Base-by-base conservation (phyloP, 2,113 vertebrate species). In the Caranx ignobilis region DNA sequence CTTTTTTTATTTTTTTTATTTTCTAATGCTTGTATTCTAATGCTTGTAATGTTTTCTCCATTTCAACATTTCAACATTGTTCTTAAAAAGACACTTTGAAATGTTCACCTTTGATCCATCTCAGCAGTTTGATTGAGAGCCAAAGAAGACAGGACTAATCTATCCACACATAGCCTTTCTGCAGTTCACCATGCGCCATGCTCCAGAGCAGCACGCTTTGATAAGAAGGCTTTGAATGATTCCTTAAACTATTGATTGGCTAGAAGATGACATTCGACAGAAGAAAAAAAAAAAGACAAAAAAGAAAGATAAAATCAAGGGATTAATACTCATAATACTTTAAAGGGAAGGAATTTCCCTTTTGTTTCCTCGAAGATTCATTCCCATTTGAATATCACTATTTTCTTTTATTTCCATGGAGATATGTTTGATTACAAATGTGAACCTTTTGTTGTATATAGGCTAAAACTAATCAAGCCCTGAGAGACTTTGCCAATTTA, bases 161-260 rank as follows among this genome's bases (percentile, higher is more conserved):
- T 90, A 88, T 80, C 75, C 57, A 74, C 66, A 82, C 81, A 77
- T 63, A 37, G 47, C 32, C 65, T 37, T 37, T 52, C 47, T 13
- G 47, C n/a, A n/a, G 31, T 52, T 68, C 47, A 68, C 11, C 4
- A 45, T 1, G 63, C 41, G 32, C 71, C 56, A 39, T 81, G 78
- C 81, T 90, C 73, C 69, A 60, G 76, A 91, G 86, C 81, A 57
- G 62, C 72, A 26, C 13, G 65, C 91, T 92, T 93, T 93, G 91
- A 92, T 87, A 92, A 83, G 73, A 85, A 86, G 76, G 84, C 90
- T 93, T 92, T 93, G 87, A 93, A 84, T 91, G 84, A 92, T 89
- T 88, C 80, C 81, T 87, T 88, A 84, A 93, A 91, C 74, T 92
- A 93, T 91, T 45, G 89, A 93, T 92, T 83, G 55, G 68, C 87